These are phyloP conservation scores for Potamarius usumacintae DNA, from an alignment of 2,113 vertebrate genomes.

Conservation along the genomic window DNA sequence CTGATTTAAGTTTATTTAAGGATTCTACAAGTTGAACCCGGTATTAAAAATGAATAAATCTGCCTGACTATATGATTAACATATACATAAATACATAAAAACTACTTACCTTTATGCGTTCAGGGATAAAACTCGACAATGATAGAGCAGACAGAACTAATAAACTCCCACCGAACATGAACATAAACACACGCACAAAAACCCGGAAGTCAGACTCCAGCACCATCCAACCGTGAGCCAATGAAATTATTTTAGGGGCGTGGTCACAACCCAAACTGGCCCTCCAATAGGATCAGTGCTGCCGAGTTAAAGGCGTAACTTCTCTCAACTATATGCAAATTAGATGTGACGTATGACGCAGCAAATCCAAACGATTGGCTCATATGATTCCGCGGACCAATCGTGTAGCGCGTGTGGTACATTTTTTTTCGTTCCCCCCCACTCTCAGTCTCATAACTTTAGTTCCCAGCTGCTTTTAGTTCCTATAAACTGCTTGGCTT, in stretches of 20 bases:
- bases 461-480: neutral
- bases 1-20: no score
- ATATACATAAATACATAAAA: neutral
- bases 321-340: neutral
- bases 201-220: neutral
- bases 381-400: neutral
- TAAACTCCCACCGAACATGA: neutral
- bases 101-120: slow-evolving; percentile 10
- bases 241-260: neutral
- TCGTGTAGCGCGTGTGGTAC: neutral
- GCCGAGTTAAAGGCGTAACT: neutral
- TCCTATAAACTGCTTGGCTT: neutral
- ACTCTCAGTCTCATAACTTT: neutral
- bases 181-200: neutral
- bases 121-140: neutral
- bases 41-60: neutral
- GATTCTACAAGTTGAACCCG: neutral
- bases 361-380: neutral
- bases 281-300: neutral
- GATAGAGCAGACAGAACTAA: neutral
- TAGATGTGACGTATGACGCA: neutral
- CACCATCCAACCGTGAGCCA: neutral
- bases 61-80: neutral
- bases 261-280: neutral
- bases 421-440: neutral